phyloP scores from a whole-genome alignment of 2,888 invertebrate species.

The Alentia gelatinosa region DNA sequence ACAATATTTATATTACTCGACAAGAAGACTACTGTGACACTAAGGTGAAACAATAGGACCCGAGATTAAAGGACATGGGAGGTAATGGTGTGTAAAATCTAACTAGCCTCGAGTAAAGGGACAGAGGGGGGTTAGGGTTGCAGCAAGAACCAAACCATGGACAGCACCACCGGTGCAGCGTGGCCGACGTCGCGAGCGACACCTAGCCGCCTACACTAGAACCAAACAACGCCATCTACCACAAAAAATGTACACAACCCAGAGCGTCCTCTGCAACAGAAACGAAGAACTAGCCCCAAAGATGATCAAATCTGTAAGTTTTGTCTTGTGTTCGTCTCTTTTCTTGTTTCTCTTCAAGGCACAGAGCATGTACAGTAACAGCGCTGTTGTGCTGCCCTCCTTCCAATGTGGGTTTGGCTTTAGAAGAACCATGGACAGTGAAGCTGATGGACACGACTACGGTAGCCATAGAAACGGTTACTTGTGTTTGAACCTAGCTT shows the following conservation, averaged over 20 bases:
- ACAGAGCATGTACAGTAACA: constrained; percentile 31
- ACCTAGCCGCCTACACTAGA: neutral
- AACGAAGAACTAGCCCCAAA: constrained; percentile 9
- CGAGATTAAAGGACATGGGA: neutral
- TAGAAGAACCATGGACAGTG: neutral
- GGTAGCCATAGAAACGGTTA: neutral
- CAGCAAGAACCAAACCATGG: neutral
- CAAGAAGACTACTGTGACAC: neutral
- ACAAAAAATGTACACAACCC: constrained; percentile 23
- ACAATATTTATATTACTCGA: constrained; percentile 16
- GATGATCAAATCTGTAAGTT: constrained; percentile 18
- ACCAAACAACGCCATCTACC: constrained; percentile 40
- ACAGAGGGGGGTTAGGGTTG: no score
- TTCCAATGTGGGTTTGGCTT: neutral
- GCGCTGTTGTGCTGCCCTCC: neutral
- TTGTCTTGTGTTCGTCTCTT: neutral
- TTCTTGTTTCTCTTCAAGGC: constrained; percentile 22
- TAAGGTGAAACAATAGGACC: neutral
- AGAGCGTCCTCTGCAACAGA: constrained; percentile 27
- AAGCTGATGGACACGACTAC: neutral
- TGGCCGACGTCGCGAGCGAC: neutral
- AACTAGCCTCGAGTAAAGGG: neutral
- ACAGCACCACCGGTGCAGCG: neutral
- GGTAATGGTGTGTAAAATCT: neutral
- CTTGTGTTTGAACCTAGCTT: neutral